Conservation (phyloP, 2,113 vertebrate species). For the Pedionomus torquatus region DNA sequence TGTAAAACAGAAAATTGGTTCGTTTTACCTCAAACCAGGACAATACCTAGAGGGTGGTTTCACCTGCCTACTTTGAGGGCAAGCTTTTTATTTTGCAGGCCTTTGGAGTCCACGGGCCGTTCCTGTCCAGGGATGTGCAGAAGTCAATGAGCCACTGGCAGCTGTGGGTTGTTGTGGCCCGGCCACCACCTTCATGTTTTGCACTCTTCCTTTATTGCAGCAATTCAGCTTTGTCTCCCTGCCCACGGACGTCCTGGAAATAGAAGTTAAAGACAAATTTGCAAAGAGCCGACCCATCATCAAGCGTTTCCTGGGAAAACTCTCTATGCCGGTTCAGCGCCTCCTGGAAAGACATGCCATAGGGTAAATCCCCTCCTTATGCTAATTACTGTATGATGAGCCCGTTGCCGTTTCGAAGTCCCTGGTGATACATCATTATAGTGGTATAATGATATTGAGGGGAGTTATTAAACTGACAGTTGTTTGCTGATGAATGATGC, state of each 20-base stretch:
- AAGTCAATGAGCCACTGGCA: not conserved
- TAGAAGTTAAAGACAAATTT: constrained; percentile 99
- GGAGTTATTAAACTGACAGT: not conserved
- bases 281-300: constrained; percentile 98
- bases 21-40: too few species aligned
- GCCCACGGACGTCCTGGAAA: constrained; percentile 96
- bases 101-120: not conserved
- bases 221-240: constrained; percentile 95
- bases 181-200: not conserved
- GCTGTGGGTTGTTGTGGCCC: not conserved
- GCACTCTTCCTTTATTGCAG: constrained; percentile 74
- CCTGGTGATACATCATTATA: not conserved
- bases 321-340: constrained; percentile 94
- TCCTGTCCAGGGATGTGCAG: not conserved
- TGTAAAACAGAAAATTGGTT: too few species aligned
- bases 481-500: not conserved
- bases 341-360: constrained; percentile 97
- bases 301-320: constrained; percentile 95
- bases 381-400: not conserved
- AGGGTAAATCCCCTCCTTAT: constrained; percentile 79
- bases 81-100: not conserved
- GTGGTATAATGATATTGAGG: not conserved
- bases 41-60: not conserved
- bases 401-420: not conserved
- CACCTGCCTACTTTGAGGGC: not conserved